Conservation (phyloP, 1,140 invertebrate genomes). For the Neodiprion virginianus region DNA sequence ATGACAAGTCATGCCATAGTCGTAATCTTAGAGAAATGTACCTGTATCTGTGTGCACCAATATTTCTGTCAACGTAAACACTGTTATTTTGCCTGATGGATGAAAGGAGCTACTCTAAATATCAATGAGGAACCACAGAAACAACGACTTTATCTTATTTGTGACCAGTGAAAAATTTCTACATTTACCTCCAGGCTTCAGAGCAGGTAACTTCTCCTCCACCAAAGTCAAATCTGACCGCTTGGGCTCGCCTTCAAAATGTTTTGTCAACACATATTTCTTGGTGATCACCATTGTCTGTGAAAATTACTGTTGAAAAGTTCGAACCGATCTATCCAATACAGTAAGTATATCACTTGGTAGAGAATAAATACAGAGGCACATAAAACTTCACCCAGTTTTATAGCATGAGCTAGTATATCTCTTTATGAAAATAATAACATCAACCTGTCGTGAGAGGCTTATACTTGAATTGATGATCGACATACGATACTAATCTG, state of each 20-base stretch:
- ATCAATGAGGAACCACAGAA: too few relatives aligned
- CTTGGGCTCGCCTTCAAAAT: conserved; percentile 71
- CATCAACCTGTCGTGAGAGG: not conserved
- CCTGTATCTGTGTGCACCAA: too few relatives aligned
- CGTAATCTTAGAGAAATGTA: too few relatives aligned
- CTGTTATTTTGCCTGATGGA: too few relatives aligned
- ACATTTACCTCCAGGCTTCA: conserved; percentile 69
- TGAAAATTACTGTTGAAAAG: not conserved
- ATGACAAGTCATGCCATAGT: too few relatives aligned
- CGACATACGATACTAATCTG: not conserved
- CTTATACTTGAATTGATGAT: not conserved
- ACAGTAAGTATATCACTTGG: not conserved
- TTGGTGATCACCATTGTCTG: conserved; percentile 63
- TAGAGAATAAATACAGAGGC: not conserved
- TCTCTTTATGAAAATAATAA: not conserved
- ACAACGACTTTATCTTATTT: too few relatives aligned
- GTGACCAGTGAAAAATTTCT: not conserved
- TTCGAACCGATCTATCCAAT: not conserved
- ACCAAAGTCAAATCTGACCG: conserved; percentile 68
- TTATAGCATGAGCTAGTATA: not conserved
- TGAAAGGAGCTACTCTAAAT: too few relatives aligned
- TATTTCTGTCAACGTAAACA: too few relatives aligned
- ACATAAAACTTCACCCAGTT: not conserved
- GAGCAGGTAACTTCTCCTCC: conserved; percentile 68
- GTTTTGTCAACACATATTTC: conserved; percentile 67